Percentiles rank a stretch among this genome's conserved stretches.
Conservation (phyloP, 2,113 vertebrate genomes). For the Ivindomyrus marchei region DNA sequence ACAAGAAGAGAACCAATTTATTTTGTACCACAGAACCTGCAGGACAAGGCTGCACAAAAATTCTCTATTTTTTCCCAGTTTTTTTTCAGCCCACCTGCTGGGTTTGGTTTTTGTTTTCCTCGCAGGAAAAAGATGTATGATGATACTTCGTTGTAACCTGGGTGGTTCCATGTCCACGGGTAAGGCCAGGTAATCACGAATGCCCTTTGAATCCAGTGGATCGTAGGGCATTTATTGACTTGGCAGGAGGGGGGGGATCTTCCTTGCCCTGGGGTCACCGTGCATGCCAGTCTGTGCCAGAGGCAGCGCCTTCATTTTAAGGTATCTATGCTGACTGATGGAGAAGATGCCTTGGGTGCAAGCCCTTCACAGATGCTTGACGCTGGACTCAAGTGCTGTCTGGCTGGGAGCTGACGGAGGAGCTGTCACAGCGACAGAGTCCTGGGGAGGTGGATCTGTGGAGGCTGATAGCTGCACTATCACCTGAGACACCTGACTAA, state of each 20-base stretch:
- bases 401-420: background rate
- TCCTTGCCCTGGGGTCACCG: background rate
- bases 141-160: constrained; percentile 12
- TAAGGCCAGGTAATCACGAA: constrained; percentile 5
- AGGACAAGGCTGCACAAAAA: background rate
- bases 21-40: background rate
- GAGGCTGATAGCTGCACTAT: background rate
- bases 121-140: background rate
- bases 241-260: background rate
- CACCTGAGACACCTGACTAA: background rate
- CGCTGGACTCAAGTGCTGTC: background rate
- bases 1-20: background rate
- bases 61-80: background rate
- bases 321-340: constrained; percentile 34
- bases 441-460: background rate
- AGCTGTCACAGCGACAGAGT: background rate
- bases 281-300: background rate
- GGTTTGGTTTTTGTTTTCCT: background rate
- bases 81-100: too few species aligned
- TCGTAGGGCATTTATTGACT: background rate
- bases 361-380: background rate
- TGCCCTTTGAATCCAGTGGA: background rate
- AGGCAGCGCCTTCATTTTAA: background rate
- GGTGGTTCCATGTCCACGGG: constrained; percentile 26
- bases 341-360: background rate